Percentiles rank a stretch among this genome's conserved stretches.
phyloP scores from a whole-genome alignment of 2,888 invertebrate genomes.

The Zaprionus bogoriensis region DNA sequence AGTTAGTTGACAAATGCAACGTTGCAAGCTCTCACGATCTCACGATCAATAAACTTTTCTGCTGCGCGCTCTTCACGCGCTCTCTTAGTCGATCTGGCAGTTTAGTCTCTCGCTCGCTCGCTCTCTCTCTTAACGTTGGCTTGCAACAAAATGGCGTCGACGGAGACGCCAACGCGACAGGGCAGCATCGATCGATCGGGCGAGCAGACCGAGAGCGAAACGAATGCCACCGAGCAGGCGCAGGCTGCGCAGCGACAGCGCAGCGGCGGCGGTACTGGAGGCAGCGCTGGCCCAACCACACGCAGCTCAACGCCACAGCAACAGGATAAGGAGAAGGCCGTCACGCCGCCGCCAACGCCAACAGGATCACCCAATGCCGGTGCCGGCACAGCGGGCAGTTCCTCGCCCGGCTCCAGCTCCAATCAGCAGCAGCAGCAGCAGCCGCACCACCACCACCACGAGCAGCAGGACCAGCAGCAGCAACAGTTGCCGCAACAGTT shows the following conservation, averaged over 20 bases:
- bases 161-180: constrained; percentile 45
- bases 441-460: constrained; percentile 22
- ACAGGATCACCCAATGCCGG: constrained; percentile 21
- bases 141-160: constrained; percentile 59
- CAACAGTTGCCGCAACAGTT: constrained; percentile 87
- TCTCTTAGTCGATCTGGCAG: too few relatives aligned
- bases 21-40: constrained; percentile 1
- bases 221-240: constrained; percentile 50
- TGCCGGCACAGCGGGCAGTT: not conserved
- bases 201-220: constrained; percentile 43
- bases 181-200: constrained; percentile 29
- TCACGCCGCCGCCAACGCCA: constrained; percentile 20
- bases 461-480: constrained; percentile 27
- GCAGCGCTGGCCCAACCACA: constrained; percentile 11
- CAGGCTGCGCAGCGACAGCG: constrained; percentile 65
- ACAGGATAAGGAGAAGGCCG: constrained; percentile 40
- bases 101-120: not conserved
- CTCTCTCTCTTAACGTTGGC: constrained; percentile 20
- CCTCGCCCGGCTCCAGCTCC: constrained; percentile 1
- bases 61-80: constrained; percentile 10
- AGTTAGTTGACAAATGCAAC: constrained; percentile 21
- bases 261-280: constrained; percentile 43
- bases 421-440: constrained; percentile 18
- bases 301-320: not conserved
- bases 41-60: constrained; percentile 29